A percentile compares a stretch with the other conserved stretches of the same genome.
phyloP scores from a whole-genome alignment of 2,113 vertebrate species.

The Chrysemys picta region DNA sequence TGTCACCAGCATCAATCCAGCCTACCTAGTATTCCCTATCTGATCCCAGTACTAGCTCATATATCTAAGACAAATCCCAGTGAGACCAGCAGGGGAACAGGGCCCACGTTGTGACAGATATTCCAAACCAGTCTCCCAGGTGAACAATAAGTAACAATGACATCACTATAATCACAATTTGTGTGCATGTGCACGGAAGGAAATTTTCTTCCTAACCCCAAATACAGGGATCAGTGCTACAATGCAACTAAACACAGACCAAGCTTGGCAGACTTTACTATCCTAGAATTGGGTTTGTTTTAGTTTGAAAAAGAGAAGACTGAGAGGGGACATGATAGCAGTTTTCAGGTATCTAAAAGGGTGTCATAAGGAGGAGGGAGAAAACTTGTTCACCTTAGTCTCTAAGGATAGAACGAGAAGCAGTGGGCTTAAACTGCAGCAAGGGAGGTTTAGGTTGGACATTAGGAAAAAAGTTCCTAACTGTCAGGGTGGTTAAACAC shows the following conservation, averaged over 20 bases:
- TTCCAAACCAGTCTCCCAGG: background rate
- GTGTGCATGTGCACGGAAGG: background rate
- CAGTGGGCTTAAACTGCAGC: no score
- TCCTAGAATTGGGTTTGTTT: no score
- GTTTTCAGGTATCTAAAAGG: no score
- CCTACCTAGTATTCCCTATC: background rate
- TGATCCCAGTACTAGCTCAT: background rate
- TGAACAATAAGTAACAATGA: background rate
- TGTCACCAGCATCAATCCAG: background rate
- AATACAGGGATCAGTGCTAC: background rate
- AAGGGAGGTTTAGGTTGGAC: no score
- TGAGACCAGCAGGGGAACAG: rapidly evolving
- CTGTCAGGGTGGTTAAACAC: no score
- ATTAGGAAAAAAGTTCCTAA: no score
- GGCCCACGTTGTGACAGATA: background rate
- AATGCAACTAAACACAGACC: background rate
- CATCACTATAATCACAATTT: background rate
- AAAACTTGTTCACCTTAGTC: no score
- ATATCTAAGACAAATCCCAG: background rate
- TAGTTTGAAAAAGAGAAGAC: no score
- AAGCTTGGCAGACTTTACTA: background rate
- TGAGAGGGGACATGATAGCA: no score
- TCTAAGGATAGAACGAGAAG: no score
- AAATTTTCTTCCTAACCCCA: background rate
- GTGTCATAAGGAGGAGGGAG: no score